Evolutionary conservation across 2,113 vertebrate species (phyloP).

Genomic region (Perccottus glenii): DNA sequence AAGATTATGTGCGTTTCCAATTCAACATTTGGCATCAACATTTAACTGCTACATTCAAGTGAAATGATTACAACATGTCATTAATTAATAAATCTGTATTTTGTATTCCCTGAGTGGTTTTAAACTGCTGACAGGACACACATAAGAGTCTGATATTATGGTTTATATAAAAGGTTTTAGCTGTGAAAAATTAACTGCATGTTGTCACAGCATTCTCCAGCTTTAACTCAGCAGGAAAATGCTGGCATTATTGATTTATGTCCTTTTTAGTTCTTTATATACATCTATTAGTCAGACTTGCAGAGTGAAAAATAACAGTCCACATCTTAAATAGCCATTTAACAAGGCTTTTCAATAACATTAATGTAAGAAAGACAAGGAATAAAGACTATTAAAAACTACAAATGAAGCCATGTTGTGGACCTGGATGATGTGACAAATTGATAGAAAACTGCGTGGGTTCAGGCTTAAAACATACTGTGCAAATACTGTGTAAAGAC

Average conservation of each 20-base stretch:
- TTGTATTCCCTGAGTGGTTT: background rate
- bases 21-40: background rate
- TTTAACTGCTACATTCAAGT: no score
- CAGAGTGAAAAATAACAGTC: background rate
- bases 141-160: background rate
- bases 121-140: conserved; percentile 3
- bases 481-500: no score
- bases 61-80: background rate
- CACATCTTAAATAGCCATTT: background rate
- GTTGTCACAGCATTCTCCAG: background rate
- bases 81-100: conserved; percentile 1
- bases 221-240: background rate
- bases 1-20: background rate
- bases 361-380: background rate
- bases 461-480: no score
- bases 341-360: background rate
- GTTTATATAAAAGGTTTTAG: background rate
- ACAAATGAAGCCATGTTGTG: background rate
- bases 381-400: background rate
- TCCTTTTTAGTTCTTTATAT: background rate
- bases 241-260: conserved; percentile 8
- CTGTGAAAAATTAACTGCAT: conserved; percentile 4
- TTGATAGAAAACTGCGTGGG: no score
- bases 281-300: background rate
- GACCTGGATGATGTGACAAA: no score